These are phyloP conservation scores for Pseudorectes ferrugineus DNA, from an alignment of 2,113 vertebrate species.

Conservation along the genomic window DNA sequence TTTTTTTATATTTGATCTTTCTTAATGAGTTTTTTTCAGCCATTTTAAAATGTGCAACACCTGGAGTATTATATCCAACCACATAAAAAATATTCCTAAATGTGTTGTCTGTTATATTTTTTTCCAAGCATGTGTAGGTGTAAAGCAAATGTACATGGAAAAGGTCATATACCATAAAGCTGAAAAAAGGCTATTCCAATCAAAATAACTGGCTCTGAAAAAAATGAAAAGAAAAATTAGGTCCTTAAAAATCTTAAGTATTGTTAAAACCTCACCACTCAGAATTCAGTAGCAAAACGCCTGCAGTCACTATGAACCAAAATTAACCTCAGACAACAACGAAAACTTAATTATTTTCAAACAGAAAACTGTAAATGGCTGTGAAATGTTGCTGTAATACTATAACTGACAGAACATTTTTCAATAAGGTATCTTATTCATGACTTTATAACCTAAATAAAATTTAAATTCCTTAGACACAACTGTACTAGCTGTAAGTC, in stretches of 20 bases:
- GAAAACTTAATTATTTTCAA: not conserved
- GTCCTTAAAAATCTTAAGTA: not conserved
- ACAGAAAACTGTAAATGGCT: not conserved
- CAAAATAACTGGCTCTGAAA: not conserved
- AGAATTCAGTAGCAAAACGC: not conserved
- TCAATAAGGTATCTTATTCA: not conserved
- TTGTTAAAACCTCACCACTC: not conserved
- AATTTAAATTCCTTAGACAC: not conserved
- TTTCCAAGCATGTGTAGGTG: not conserved
- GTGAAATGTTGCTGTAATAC: not conserved
- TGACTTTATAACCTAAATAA: not conserved
- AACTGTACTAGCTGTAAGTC: not conserved
- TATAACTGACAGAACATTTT: not conserved
- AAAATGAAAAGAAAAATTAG: not conserved
- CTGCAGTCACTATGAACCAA: not conserved
- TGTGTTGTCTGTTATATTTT: not conserved
- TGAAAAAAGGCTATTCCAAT: not conserved
- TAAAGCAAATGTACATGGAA: not conserved
- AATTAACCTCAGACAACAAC: not conserved
- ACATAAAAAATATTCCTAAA: not conserved
- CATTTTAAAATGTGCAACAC: not conserved
- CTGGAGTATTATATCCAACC: not conserved
- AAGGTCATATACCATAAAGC: not conserved
- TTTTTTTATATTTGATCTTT: not conserved
- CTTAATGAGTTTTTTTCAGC: not conserved